Base-by-base conservation (phyloP, 2,113 vertebrate species). In the Heterochromis multidens region DNA sequence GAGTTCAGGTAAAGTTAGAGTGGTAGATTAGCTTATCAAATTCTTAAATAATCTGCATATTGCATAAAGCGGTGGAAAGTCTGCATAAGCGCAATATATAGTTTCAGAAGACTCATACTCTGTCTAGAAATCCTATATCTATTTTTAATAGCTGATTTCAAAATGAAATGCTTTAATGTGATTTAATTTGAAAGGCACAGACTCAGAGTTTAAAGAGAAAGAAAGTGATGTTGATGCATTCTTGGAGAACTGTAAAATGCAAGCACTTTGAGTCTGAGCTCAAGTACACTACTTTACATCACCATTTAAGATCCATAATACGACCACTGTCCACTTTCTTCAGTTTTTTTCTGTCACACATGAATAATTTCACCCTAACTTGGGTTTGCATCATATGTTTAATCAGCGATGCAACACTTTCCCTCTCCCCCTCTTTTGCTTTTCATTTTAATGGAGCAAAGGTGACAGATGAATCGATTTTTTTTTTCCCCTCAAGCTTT, bases 381-480 rank as follows among this genome's bases (percentile, higher is more conserved):
- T 21, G 5, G 79, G 60, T 82, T 84, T 63, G 54, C 78, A 63
- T 79, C 67, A 67, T 35, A 43, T 77, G 58, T 76, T 79, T 83
- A 84, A 60, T 57, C 74, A 76, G 23, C 65, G 25, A 57, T 78
- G 86, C 78, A 81, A 61, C 57, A 37, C 78, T 72, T 60, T 62
- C 57, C 58, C 40, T 88, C 58, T 16, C 33, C 70, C 21, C 35
- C 60, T 60, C 23, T 58, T 6, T 58, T 58, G 56, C 56, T 5
- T 25, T 57, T 57, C 56, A 23, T 59, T 87, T 62, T 40, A 84
- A 91, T 74, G 59, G 83, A 35, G 56, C 43, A 65, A 82, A 88
- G 79, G 83, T 86, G 86, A 90, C 84, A 82, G 46, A 78, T 89
- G 72, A 85, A 86, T 89, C 89, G 72, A 87, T 86, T 82, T 87